Evolutionary conservation across 2,113 vertebrate species (phyloP).

Genomic region (Nipponia nippon): DNA sequence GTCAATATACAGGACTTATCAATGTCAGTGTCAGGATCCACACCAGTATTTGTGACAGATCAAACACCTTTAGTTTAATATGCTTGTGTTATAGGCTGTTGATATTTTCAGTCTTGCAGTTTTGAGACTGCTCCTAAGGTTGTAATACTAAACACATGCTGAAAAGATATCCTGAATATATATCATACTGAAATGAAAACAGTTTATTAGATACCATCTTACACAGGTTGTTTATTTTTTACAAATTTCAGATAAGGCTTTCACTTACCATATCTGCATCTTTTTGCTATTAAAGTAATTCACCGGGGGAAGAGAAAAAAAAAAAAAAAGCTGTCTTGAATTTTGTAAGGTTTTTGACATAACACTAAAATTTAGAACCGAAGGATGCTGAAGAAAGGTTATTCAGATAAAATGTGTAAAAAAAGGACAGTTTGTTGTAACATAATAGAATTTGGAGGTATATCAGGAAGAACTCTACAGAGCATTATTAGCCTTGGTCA

Average conservation of each 20-base stretch:
- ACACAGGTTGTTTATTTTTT: neutral
- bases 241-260: neutral
- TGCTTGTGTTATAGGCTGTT: neutral
- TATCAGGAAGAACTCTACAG: neutral
- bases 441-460: neutral
- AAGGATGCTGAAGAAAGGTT: neutral
- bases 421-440: neutral
- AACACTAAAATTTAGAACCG: neutral
- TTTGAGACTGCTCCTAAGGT: neutral
- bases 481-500: neutral
- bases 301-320: neutral
- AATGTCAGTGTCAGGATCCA: conserved; percentile 4
- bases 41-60: neutral
- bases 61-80: neutral
- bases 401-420: neutral
- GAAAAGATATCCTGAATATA: neutral
- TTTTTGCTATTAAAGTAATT: neutral
- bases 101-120: neutral
- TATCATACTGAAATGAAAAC: neutral
- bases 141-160: neutral
- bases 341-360: neutral
- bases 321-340: neutral
- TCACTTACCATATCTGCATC: neutral
- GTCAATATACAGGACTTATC: conserved; percentile 5
- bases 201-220: neutral